Base-by-base conservation (phyloP, 2,888 invertebrate genomes). In the Melanotus villosus region DNA sequence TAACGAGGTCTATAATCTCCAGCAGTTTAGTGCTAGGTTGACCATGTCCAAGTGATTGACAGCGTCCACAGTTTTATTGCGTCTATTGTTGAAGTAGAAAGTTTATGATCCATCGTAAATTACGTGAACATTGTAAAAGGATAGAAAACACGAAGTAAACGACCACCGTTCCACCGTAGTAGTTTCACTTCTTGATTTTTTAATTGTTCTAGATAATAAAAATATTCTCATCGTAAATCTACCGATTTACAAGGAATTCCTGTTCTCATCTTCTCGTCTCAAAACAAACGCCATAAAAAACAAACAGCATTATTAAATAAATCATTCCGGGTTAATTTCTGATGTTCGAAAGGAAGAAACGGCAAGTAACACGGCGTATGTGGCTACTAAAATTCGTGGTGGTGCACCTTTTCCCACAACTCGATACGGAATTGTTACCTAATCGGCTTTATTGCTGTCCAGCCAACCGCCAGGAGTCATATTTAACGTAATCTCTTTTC, bases 11-110 rank as follows among this genome's bases (percentile, higher is more conserved):
- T 62, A 69, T 69, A 69, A 69, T 69, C 65, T 69, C 65, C 69
- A 65, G 69, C 69, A 69, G 69, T 65, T 69, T 65, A 68, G 64
- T 54, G 59, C 58, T 54, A 59, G 59, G 64, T 68, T 65, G 59
- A 69, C 69, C 59, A 62, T 50, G 60, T 62, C 65, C 18, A 47
- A 65, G 47, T 68, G 69, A 69, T 69, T 69, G 69, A 69, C 69
- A 69, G 65, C 69, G 54, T 66, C 60, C 66, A 66, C 66, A 60
- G 38, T 69, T 69, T 69, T 69, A 69, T 69, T 69, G 69, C 69
- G 60, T 62, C 43, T 34, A 69, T 69, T 69, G 69, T 69, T 69
- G 69, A 60, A 69, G 65, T 69, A 69, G 69, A 69, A 69, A 69
- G 68, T 69, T 69, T 69, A 69, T 60, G 65, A 56, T 60, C 12